Percentiles rank a stretch among this genome's conserved stretches.
Conservation (phyloP, 2,888 invertebrate genomes). For the Rhingia campestris region DNA sequence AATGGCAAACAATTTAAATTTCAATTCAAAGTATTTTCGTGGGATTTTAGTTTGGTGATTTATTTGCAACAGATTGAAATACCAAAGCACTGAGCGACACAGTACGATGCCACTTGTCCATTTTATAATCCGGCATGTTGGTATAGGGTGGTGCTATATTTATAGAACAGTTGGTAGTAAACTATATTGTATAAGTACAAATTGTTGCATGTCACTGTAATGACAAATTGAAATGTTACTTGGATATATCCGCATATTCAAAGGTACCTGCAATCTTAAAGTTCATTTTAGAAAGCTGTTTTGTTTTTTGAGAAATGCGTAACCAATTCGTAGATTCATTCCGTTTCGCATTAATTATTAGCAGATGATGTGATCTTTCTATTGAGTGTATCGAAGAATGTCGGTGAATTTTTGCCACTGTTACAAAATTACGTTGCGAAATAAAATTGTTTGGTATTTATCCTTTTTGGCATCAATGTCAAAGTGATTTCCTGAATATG, state of each 20-base stretch:
- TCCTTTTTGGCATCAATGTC: too few species aligned
- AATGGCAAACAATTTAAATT: conserved; percentile 67
- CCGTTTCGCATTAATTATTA: too few species aligned
- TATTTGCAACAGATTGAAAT: conserved; percentile 73
- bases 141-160: conserved; percentile 14
- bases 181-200: neutral
- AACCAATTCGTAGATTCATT: neutral
- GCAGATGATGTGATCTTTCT: too few species aligned
- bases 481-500: too few species aligned
- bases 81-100: conserved; percentile 33
- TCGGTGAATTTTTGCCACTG: too few species aligned
- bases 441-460: too few species aligned
- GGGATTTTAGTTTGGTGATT: conserved; percentile 65
- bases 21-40: conserved; percentile 55
- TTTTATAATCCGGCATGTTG: conserved; percentile 15
- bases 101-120: conserved; percentile 35
- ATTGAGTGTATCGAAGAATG: too few species aligned
- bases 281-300: neutral
- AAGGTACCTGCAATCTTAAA: conserved; percentile 7
- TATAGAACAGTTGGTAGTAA: neutral
- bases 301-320: neutral
- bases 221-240: neutral
- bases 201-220: neutral
- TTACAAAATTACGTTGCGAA: too few species aligned
- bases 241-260: conserved; percentile 14